These are phyloP conservation scores for Ectemnius cavifrons DNA, from an alignment of 2,888 invertebrate genomes.

Conservation along the genomic window DNA sequence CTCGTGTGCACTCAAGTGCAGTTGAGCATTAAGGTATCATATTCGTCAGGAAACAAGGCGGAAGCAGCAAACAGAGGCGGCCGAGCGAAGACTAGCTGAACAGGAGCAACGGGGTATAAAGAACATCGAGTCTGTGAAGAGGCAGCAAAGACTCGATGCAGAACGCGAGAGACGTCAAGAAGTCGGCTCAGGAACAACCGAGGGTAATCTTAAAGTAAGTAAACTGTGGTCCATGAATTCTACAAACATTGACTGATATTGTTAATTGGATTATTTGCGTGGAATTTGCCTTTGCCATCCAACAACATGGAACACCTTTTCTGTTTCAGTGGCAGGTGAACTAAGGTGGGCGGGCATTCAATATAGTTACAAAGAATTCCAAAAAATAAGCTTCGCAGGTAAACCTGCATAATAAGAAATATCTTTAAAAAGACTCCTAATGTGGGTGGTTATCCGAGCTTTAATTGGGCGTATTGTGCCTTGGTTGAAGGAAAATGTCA, in stretches of 20 bases:
- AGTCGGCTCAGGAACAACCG: conserved; percentile 58
- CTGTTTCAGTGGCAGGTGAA: conserved; percentile 70
- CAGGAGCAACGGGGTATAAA: conserved; percentile 83
- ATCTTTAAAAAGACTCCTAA: conserved; percentile 3
- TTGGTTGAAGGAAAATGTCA: too few species aligned
- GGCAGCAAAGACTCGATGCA: conserved; percentile 81
- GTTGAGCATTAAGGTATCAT: neutral
- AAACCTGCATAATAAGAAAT: conserved; percentile 12
- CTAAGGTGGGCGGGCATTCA: conserved; percentile 40
- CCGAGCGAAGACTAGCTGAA: conserved; percentile 82
- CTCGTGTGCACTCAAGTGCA: neutral
- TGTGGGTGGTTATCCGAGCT: too few species aligned
- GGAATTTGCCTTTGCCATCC: too few species aligned
- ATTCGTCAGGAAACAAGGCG: conserved; percentile 75
- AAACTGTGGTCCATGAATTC: neutral
- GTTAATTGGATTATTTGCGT: too few species aligned
- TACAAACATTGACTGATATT: neutral
- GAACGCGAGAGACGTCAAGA: conserved; percentile 81
- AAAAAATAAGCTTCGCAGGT: neutral
- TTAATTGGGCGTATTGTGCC: too few species aligned
- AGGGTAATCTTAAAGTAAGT: conserved; percentile 65
- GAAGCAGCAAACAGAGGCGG: conserved; percentile 84
- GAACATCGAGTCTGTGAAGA: conserved; percentile 81
- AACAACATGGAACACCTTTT: conserved; percentile 16
- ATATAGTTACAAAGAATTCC: neutral